phyloP scores from a whole-genome alignment of 2,797 vertebrate species.

The Rousettus madagascariensis region DNA sequence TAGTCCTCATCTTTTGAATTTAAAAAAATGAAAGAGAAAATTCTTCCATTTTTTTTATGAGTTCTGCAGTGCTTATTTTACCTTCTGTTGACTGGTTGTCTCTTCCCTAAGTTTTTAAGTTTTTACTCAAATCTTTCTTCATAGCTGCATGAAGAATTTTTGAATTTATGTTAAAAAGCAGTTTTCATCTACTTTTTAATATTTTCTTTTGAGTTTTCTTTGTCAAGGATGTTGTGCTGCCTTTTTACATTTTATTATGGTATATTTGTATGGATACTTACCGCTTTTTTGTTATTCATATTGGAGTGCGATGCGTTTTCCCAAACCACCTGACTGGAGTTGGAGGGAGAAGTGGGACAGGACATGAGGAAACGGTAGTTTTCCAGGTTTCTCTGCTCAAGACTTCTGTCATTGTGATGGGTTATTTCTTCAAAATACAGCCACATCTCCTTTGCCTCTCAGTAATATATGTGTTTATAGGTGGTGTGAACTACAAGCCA shows the following conservation, averaged over 20 bases:
- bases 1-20: not conserved
- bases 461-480: constrained; percentile 27
- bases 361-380: not conserved
- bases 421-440: constrained; percentile 37
- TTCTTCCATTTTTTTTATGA: not conserved
- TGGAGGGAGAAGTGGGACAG: not conserved
- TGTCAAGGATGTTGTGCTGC: not conserved
- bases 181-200: not conserved
- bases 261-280: not conserved
- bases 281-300: not conserved
- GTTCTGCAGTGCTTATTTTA: not conserved
- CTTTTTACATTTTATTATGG: not conserved
- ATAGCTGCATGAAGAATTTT: constrained; percentile 29
- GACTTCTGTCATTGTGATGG: not conserved
- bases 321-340: not conserved
- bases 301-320: constrained; percentile 39
- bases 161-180: not conserved
- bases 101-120: constrained; percentile 30
- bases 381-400: constrained; percentile 31
- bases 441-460: not conserved
- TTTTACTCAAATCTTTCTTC: constrained; percentile 15
- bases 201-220: constrained; percentile 39
- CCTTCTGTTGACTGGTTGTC: not conserved
- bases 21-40: not conserved
- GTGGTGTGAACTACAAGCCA: not conserved